Conservation (phyloP, 2,888 invertebrate genomes). For the Eristalinus sepulchralis region DNA sequence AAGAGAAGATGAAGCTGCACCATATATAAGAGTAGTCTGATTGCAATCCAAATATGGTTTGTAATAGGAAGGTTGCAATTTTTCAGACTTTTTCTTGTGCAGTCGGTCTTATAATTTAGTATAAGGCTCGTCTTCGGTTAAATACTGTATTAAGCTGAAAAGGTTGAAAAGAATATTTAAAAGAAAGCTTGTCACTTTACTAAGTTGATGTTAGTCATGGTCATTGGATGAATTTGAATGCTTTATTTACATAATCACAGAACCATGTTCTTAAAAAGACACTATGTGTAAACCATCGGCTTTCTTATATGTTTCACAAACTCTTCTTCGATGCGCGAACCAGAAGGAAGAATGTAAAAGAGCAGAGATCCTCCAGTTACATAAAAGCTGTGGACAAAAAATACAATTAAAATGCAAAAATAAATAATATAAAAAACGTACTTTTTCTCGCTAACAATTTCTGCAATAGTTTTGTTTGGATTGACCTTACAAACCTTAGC, state of each 20-base stretch:
- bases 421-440: slow-evolving; percentile 53
- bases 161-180: no score
- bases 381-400: slow-evolving; percentile 75
- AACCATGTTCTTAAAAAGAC: background rate
- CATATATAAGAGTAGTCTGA: no score
- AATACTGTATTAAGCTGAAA: no score
- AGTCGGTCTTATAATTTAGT: no score
- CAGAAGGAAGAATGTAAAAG: slow-evolving; percentile 79
- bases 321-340: slow-evolving; percentile 76
- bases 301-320: slow-evolving; percentile 76
- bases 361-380: slow-evolving; percentile 78
- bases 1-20: no score
- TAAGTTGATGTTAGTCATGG: background rate
- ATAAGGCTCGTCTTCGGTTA: no score
- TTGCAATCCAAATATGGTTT: no score
- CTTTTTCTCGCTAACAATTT: slow-evolving; percentile 83
- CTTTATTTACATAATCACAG: background rate
- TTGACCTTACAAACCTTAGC: slow-evolving; percentile 84
- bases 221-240: slow-evolving; percentile 23
- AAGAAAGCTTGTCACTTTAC: background rate
- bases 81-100: no score
- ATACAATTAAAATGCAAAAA: background rate
- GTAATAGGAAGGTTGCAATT: no score
- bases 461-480: slow-evolving; percentile 82
- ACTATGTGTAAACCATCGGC: slow-evolving; percentile 74